Conservation (phyloP, 2,797 vertebrate genomes). For the Thunnus albacares region DNA sequence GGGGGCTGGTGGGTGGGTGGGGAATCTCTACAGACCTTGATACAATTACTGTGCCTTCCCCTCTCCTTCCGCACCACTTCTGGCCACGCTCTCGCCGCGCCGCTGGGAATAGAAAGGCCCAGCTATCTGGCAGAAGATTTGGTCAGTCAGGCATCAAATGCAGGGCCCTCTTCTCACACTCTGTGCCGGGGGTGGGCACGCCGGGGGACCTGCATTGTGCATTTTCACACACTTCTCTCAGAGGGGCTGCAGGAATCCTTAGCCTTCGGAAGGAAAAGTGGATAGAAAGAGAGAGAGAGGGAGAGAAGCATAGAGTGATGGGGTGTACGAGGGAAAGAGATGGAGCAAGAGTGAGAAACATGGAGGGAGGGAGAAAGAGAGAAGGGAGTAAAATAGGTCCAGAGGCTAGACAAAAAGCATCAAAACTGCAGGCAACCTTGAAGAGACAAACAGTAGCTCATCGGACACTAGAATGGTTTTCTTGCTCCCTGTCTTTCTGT, state of each 20-base stretch:
- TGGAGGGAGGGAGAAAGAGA: slow-evolving; percentile 52
- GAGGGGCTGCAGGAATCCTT: slow-evolving; percentile 79
- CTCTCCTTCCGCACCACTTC: slow-evolving; percentile 91
- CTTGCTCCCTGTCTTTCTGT: slow-evolving; percentile 16
- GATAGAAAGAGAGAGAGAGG: slow-evolving; percentile 41
- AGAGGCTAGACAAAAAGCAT: slow-evolving; percentile 74
- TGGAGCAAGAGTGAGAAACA: slow-evolving; percentile 39
- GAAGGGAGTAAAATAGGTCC: slow-evolving; percentile 62
- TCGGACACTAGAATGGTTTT: slow-evolving; percentile 22
- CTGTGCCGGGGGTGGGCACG: slow-evolving; percentile 76
- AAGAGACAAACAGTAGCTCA: slow-evolving; percentile 62
- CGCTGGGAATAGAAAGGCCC: slow-evolving; percentile 89
- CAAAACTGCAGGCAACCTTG: slow-evolving; percentile 49
- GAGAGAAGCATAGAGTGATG: slow-evolving; percentile 36
- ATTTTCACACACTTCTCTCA: slow-evolving; percentile 87
- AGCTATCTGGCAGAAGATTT: slow-evolving; percentile 89
- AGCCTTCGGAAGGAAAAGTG: slow-evolving; percentile 74
- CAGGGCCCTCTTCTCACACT: slow-evolving; percentile 89
- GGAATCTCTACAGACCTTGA: slow-evolving; percentile 92
- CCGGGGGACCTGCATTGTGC: slow-evolving; percentile 83
- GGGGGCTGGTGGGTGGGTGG: slow-evolving; percentile 42
- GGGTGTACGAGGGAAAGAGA: slow-evolving; percentile 44
- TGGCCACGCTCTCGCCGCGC: slow-evolving; percentile 84
- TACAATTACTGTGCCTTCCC: slow-evolving; percentile 91
- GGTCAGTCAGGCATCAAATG: slow-evolving; percentile 91